A percentile compares a stretch with the other conserved stretches of the same genome.
Conservation (phyloP, 2,113 vertebrate species). For the Varanus komodoensis region DNA sequence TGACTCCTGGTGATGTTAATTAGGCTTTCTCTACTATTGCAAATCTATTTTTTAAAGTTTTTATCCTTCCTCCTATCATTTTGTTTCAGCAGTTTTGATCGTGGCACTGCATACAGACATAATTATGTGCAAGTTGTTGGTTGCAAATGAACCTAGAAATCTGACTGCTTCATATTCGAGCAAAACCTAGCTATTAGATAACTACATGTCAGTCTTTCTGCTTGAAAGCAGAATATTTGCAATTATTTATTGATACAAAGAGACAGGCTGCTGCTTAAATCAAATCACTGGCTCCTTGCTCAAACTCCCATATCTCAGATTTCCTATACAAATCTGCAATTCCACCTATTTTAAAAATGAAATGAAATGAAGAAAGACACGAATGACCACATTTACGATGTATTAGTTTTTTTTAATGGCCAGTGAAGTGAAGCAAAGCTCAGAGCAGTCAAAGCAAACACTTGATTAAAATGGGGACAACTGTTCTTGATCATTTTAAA, state of each 20-base stretch:
- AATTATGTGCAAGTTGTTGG: constrained; percentile 22
- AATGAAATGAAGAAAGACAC: constrained; percentile 14
- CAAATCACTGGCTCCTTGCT: constrained; percentile 26
- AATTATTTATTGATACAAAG: constrained; percentile 28
- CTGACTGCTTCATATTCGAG: not conserved
- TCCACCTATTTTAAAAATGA: constrained; percentile 19
- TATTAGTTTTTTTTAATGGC: constrained; percentile 48
- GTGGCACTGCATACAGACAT: not conserved
- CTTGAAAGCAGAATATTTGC: constrained; percentile 10
- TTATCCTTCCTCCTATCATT: not conserved
- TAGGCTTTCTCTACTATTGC: constrained; percentile 1
- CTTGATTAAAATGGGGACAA: constrained; percentile 49
- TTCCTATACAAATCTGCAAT: constrained; percentile 13
- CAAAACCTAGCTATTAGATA: not conserved
- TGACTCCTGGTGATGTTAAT: not conserved
- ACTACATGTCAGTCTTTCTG: not conserved
- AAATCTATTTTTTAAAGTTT: constrained; percentile 24
- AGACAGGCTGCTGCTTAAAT: constrained; percentile 21
- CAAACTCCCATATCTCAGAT: constrained; percentile 21
- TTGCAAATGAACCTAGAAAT: not conserved
- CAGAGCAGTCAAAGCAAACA: constrained; percentile 56
- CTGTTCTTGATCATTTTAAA: constrained; percentile 41
- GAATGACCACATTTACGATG: constrained; percentile 49
- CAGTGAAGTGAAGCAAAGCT: constrained; percentile 36
- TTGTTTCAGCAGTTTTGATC: not conserved